Evolutionary conservation across 2,888 invertebrate genomes (phyloP), one percentile per base, ranked within the genome.

Genomic region (Ptychoptera contaminata): DNA sequence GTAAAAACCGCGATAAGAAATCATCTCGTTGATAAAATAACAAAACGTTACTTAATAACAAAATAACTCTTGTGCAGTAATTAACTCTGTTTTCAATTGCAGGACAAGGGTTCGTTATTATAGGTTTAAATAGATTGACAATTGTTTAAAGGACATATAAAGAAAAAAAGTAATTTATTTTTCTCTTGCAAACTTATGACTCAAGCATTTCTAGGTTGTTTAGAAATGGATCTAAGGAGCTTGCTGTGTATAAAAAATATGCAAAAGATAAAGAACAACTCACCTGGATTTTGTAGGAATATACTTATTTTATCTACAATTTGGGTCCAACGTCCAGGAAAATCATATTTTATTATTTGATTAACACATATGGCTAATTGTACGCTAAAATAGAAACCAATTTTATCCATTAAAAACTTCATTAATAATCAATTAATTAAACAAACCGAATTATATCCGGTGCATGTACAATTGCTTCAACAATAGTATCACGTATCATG

Each of bases 281-380:
- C 47, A 56, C 56, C 57, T n/a, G 84, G 82, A 67, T 85, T 88
- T 67, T 91, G 87, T 47, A 98, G 70, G 63, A 90, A 93, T 57
- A 88, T 80, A 57, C 84, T 84, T 50, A 98, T 85, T 72, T 94
- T 94, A 61, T 96, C 94, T 9, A 94, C 90, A 50, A 97, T 80
- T 62, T 87, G 86, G 1, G 94, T 86, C 94, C 96, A 96, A 53
- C 87, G 75, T 40, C 82, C 80, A 5, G 98, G 97, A 62, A 94
- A 98, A 63, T 98, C 98, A 62, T 82, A 77, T 63, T 94, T 94
- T 39, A 97, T 85, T 50, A 98, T 93, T 49, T 80, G 81, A 64
- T 85, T 86, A 14, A 96, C 79, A 62, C 90, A 90, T n/a, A 91
- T 82, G 55, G 90, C 85, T 43, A 98, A 70, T 62, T 97, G 96